Conservation (phyloP, 92 coral and sea anemone species). For the Micromussa lordhowensis region DNA sequence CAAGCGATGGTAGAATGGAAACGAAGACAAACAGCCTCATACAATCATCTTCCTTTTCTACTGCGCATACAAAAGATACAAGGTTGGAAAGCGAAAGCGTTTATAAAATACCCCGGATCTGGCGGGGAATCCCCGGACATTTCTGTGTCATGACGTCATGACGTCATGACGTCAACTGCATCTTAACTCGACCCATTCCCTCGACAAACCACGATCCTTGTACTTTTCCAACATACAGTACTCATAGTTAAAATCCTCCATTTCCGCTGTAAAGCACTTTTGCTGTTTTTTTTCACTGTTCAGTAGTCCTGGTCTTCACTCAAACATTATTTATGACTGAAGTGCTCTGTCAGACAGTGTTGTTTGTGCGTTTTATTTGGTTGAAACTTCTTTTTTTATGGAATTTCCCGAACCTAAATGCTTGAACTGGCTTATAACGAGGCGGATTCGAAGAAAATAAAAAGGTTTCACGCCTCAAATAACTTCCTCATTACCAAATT, state of each 20-base stretch:
- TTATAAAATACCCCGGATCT: conserved; percentile 30
- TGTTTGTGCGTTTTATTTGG: too few relatives aligned
- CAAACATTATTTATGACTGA: neutral
- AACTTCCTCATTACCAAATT: too few relatives aligned
- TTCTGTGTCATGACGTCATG: conserved; percentile 8
- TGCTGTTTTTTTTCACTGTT: too few relatives aligned
- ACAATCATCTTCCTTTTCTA: neutral
- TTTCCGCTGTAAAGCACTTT: too few relatives aligned
- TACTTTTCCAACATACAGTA: too few relatives aligned
- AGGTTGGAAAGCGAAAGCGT: conserved; percentile 5
- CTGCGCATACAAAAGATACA: neutral
- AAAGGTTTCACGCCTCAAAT: too few relatives aligned
- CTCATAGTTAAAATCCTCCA: too few relatives aligned
- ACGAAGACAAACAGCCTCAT: neutral
- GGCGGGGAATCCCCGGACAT: conserved; percentile 51
- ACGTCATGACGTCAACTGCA: neutral
- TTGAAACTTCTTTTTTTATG: neutral
- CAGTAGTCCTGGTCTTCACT: too few relatives aligned
- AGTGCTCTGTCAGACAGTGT: neutral
- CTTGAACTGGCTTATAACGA: neutral
- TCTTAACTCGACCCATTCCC: neutral
- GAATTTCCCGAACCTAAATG: neutral
- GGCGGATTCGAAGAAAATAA: neutral
- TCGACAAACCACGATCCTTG: neutral
- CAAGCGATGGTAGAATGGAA: neutral